phyloP scores from a whole-genome alignment of 2,797 vertebrate species.

The Bradypus variegatus region DNA sequence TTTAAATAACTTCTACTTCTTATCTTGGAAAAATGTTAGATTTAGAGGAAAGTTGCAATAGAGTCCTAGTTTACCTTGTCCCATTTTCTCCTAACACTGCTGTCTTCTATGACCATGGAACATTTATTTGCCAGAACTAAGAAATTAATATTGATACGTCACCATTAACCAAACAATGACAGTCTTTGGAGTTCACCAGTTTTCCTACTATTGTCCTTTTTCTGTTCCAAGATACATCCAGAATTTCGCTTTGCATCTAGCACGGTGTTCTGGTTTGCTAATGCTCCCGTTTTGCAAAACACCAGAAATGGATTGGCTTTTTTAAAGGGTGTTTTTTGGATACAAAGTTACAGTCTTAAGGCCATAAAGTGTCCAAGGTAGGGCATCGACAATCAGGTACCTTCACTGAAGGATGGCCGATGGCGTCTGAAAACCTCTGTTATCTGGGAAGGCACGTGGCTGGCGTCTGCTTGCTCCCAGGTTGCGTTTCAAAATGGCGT shows the following conservation, averaged over 20 bases:
- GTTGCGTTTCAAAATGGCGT: too few species aligned
- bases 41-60: conserved; percentile 1
- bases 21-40: not conserved
- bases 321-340: too few species aligned
- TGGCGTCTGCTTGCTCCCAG: too few species aligned
- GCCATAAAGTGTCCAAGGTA: too few species aligned
- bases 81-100: not conserved
- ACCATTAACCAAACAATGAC: not conserved
- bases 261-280: too few species aligned
- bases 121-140: not conserved
- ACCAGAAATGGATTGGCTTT: too few species aligned
- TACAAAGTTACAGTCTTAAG: too few species aligned
- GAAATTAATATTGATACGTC: not conserved
- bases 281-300: too few species aligned
- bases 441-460: too few species aligned
- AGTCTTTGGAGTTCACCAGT: not conserved
- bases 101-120: not conserved
- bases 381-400: too few species aligned
- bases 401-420: too few species aligned
- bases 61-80: not conserved
- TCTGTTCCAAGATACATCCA: not conserved
- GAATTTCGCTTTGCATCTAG: not conserved
- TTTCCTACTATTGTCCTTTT: not conserved
- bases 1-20: not conserved
- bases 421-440: too few species aligned